These are phyloP conservation scores for Acleris emargana DNA, from an alignment of 2,888 invertebrate genomes.

Conservation along the genomic window DNA sequence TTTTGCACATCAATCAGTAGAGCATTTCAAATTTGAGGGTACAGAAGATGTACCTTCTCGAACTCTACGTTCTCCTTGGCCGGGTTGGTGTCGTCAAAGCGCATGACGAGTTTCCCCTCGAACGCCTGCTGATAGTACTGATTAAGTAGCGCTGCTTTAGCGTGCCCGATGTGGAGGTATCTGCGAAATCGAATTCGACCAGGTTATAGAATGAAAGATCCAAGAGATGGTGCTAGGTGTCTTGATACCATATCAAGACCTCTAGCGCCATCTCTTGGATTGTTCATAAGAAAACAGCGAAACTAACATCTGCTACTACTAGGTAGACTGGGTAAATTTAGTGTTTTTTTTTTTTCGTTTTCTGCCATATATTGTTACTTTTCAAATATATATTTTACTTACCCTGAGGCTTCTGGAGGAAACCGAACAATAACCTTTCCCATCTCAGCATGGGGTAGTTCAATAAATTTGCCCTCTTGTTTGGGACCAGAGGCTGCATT, in stretches of 20 bases:
- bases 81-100: slow-evolving; percentile 99
- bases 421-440: slow-evolving; percentile 99
- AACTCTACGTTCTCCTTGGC: slow-evolving; percentile 99
- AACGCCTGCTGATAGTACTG: slow-evolving; percentile 98
- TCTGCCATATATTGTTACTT: no score
- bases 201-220: no score
- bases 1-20: no score
- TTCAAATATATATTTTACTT: slow-evolving; percentile 41
- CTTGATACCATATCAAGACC: no score
- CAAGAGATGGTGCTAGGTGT: no score
- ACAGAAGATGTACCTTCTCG: slow-evolving; percentile 88
- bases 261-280: no score
- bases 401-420: slow-evolving; percentile 99
- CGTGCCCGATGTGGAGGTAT: slow-evolving; percentile 98
- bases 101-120: slow-evolving; percentile 97
- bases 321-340: no score
- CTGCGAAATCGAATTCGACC: slow-evolving; percentile 64
- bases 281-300: no score
- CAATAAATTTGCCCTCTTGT: slow-evolving; percentile 98
- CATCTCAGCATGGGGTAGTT: slow-evolving; percentile 97
- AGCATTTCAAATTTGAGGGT: no score
- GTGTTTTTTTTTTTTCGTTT: no score
- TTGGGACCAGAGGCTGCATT: slow-evolving; percentile 81
- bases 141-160: slow-evolving; percentile 98
- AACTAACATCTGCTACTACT: no score